Conservation (phyloP, 2,797 vertebrate species). For the Aplochiton taeniatus region DNA sequence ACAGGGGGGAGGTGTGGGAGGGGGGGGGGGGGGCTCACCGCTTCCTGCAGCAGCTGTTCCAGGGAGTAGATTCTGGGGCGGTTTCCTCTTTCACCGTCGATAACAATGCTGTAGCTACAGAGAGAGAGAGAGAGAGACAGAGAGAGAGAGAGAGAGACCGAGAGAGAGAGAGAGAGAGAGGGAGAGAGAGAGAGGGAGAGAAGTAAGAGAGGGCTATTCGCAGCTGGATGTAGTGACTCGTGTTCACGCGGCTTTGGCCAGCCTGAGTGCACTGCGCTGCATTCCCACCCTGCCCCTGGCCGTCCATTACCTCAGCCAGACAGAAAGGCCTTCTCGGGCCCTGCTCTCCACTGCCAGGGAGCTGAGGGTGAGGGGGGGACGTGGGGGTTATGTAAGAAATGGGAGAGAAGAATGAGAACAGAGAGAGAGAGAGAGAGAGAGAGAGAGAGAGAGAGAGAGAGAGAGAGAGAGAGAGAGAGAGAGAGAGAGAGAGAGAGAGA, state of each 20-base stretch:
- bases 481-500: slow-evolving; percentile 11
- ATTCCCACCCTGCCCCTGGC: too few species aligned
- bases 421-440: slow-evolving; percentile 12
- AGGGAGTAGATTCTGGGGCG: slow-evolving; percentile 90
- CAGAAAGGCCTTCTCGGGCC: too few species aligned
- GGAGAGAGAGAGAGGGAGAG: background rate
- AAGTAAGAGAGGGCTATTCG: background rate
- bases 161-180: too few species aligned
- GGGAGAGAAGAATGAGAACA: slow-evolving; percentile 2
- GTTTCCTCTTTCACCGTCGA: slow-evolving; percentile 92
- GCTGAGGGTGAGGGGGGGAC: too few species aligned
- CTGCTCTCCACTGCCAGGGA: too few species aligned
- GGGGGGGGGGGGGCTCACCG: slow-evolving; percentile 77
- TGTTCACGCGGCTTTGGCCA: too few species aligned
- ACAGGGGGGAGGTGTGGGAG: background rate
- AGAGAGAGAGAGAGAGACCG: background rate
- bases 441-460: slow-evolving; percentile 8
- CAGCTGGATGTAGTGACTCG: too few species aligned
- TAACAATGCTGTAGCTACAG: slow-evolving; percentile 88
- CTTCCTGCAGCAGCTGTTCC: slow-evolving; percentile 94
- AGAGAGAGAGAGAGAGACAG: background rate
- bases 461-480: slow-evolving; percentile 1
- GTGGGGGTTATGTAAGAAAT: background rate
- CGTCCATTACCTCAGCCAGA: too few species aligned
- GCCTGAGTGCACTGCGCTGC: too few species aligned